Base-by-base conservation (phyloP, 1,140 invertebrate species). In the Saccostrea cuccullata region DNA sequence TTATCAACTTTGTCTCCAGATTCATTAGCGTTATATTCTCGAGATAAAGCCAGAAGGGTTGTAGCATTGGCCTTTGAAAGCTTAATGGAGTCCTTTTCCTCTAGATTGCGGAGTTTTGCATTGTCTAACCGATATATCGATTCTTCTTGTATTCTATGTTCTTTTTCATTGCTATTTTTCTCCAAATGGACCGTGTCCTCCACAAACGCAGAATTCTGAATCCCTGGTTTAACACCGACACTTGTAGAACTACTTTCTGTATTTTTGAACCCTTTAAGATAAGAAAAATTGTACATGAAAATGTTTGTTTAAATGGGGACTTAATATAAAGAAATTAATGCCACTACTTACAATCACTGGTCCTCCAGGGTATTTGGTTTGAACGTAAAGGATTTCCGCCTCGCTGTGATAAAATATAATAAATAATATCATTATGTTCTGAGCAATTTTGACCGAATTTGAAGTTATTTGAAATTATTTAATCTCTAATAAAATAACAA, bases 281-380 rank as follows among this genome's bases (percentile, higher is more conserved):
- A 9, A 30, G 9, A 36, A 26, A 82, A 77, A 26, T 26, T 8
- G 20, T 47, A 8, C 5, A 47, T 8, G 9, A 47, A 47, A 47
- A 47, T 47, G 0, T 9, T n/a, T 1, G 55, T 55, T 55, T 20
- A 55, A 55, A 30, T 23, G 4, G 17, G 12, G 40, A 26, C n/a
- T 82, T 20, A 23, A n/a, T 15, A 82, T 47, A 30, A 55, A 55
- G 13, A n/a, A 55, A 84, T 13, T 0, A 56, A 55, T 55, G n/a
- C n/a, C 6, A 84, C 9, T 84, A 84, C 82, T 84, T 40, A 84
- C 40, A 55, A 84, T 55, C 40, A 84, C 23, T 84, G 8, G 40
- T 55, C n/a, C 82, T n/a, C 82, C 82, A 84, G 9, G 40, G 82
- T 84, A 84, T 55, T 84, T 84, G 40, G n/a, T 11, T 84, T 12